These are phyloP conservation scores for Aphis gossypii DNA, from an alignment of 1,140 invertebrate genomes.

Conservation along the genomic window DNA sequence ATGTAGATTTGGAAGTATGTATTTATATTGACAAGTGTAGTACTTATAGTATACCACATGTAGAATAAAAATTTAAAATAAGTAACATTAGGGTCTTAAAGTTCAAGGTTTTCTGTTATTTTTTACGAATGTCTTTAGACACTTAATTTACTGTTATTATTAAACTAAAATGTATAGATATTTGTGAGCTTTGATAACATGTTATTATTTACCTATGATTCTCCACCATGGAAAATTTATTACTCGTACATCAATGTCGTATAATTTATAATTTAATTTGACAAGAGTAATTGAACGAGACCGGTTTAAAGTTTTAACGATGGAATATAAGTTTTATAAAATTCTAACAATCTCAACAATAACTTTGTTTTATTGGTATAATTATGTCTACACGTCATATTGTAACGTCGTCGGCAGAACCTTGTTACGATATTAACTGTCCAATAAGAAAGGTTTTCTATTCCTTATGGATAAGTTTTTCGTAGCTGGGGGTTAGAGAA, in stretches of 20 bases:
- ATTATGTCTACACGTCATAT: not conserved
- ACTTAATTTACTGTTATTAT: not conserved
- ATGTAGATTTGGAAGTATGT: not conserved
- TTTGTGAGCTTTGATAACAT: not conserved
- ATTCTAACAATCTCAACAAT: not conserved
- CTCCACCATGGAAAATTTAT: not conserved
- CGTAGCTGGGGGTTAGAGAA: no score
- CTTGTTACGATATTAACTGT: no score
- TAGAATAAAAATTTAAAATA: not conserved
- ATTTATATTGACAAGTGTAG: no score
- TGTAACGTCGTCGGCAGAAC: no score
- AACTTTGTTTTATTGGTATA: not conserved
- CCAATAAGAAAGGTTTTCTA: no score
- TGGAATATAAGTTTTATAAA: not conserved
- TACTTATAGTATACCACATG: not conserved
- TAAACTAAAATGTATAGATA: not conserved
- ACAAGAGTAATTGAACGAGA: not conserved
- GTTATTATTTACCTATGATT: not conserved
- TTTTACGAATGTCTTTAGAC: not conserved
- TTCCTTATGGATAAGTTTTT: no score
- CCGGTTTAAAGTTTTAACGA: not conserved
- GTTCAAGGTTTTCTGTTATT: not conserved
- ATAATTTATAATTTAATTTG: not conserved
- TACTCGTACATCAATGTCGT: not conserved
- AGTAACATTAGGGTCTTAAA: not conserved